Conservation (phyloP, 1,140 invertebrate species). For the Tetraneura akinire region DNA sequence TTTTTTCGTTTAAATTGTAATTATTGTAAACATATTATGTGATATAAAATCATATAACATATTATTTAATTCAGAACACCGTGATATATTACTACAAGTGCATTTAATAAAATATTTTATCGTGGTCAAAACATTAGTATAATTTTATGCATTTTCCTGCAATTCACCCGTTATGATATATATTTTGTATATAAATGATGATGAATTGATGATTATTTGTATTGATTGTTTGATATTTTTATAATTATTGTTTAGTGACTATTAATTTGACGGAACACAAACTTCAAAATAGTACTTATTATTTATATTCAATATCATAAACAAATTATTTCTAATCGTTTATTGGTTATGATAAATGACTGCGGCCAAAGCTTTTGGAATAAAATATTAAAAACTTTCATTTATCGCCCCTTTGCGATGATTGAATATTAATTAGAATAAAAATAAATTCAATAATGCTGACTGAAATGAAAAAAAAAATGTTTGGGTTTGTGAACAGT, state of each 20-base stretch:
- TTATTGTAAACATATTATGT: too few species aligned
- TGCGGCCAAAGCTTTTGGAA: not conserved
- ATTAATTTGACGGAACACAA: not conserved
- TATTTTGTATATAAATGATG: too few species aligned
- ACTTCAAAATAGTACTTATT: too few species aligned
- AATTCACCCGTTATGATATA: not conserved
- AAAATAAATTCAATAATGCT: not conserved
- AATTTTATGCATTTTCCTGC: not conserved
- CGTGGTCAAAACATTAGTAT: too few species aligned
- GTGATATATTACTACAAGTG: too few species aligned
- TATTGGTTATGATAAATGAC: conserved; percentile 7
- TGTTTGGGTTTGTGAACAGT: not conserved
- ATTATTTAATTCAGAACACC: too few species aligned
- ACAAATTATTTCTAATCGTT: not conserved
- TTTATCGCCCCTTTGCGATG: not conserved
- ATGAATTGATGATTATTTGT: too few species aligned
- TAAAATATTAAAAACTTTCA: not conserved
- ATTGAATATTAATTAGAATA: conserved; percentile 18
- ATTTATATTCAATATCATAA: not conserved
- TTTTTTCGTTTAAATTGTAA: not conserved
- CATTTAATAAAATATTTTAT: too few species aligned
- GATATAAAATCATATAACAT: too few species aligned
- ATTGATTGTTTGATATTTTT: not conserved
- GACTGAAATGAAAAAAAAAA: conserved; percentile 8
- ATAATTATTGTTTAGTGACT: too few species aligned